A percentile compares a stretch with the other conserved stretches of the same genome.
Evolutionary conservation across 2,888 invertebrate species (phyloP).

Genomic region (Oscheius sp.): DNA sequence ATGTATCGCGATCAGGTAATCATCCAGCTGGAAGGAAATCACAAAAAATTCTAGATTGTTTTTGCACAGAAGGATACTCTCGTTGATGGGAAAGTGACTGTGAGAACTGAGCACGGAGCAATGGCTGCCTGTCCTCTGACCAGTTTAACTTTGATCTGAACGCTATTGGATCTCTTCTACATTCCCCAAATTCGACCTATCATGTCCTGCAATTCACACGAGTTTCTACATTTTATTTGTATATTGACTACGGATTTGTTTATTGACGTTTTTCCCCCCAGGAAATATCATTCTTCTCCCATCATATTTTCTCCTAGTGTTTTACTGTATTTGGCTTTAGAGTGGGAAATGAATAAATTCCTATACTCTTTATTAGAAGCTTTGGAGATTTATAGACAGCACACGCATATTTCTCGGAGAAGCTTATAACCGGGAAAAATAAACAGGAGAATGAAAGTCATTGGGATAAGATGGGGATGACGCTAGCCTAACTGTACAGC

Average conservation of each 20-base stretch:
- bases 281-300: not conserved
- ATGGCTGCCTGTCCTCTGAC: constrained; percentile 60
- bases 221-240: constrained; percentile 5
- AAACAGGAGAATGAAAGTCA: constrained; percentile 1
- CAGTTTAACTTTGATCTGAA: constrained; percentile 58
- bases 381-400: constrained; percentile 6
- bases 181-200: constrained; percentile 5
- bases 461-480: not conserved
- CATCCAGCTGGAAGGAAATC: not conserved
- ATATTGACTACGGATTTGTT: constrained; percentile 15
- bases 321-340: no score
- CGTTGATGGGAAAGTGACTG: constrained; percentile 58
- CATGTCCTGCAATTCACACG: not conserved
- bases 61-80: constrained; percentile 68
- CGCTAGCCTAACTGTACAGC: no score
- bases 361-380: no score
- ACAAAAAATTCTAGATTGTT: constrained; percentile 58
- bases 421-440: not conserved
- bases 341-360: no score
- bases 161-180: not conserved
- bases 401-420: not conserved
- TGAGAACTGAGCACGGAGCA: constrained; percentile 65
- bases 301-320: not conserved
- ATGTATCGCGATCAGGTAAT: constrained; percentile 68
- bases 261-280: not conserved